Percentiles rank a stretch among this genome's conserved stretches.
Conservation (phyloP, 2,888 invertebrate species). For the Agriopis aurantiaria region DNA sequence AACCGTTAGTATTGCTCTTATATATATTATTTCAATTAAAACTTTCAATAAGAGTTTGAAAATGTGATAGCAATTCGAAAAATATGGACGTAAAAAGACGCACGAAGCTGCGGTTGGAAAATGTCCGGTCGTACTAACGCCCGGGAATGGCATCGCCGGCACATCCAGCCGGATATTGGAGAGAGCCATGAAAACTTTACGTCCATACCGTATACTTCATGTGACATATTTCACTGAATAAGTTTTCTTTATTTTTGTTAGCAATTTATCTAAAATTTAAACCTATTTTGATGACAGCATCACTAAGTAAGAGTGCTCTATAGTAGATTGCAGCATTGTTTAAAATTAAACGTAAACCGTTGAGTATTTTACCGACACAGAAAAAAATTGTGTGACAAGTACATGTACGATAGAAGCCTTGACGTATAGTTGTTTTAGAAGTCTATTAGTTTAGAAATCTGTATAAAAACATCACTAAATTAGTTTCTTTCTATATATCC, state of each 20-base stretch:
- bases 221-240: slow-evolving; percentile 60
- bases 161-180: slow-evolving; percentile 43
- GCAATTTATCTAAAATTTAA: not conserved
- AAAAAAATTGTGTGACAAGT: no score
- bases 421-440: no score
- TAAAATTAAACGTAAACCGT: no score
- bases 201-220: slow-evolving; percentile 58
- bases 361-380: no score
- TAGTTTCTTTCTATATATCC: no score
- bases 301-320: no score
- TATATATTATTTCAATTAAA: slow-evolving; percentile 15
- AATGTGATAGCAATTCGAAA: slow-evolving; percentile 11
- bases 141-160: slow-evolving; percentile 38
- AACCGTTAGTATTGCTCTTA: slow-evolving; percentile 5
- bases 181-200: slow-evolving; percentile 65
- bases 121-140: slow-evolving; percentile 26
- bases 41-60: slow-evolving; percentile 1
- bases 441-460: no score
- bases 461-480: no score
- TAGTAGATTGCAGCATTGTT: no score
- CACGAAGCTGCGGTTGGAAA: slow-evolving; percentile 26
- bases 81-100: slow-evolving; percentile 23
- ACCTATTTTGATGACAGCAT: not conserved
- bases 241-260: not conserved
- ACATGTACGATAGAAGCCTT: no score